Conservation (phyloP, 2,888 invertebrate species). For the Trachelus stipa region DNA sequence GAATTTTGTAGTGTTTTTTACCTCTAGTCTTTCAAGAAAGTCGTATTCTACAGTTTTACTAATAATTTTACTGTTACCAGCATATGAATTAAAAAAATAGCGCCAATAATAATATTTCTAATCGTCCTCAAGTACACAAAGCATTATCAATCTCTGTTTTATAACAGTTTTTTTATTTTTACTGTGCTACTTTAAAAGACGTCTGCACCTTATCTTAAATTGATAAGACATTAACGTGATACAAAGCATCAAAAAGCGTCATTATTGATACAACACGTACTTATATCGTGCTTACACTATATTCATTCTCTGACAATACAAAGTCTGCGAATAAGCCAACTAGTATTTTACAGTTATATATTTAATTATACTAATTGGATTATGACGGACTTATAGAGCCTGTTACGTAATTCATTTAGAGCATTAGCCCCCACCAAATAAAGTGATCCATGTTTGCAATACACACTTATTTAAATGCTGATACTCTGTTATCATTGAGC, state of each 20-base stretch:
- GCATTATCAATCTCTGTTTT: not conserved
- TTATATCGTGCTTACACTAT: not conserved
- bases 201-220: not conserved
- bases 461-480: not conserved
- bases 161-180: not conserved
- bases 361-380: constrained; percentile 40
- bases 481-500: not conserved
- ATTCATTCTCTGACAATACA: not conserved
- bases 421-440: not conserved
- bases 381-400: constrained; percentile 23
- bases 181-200: not conserved
- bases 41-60: too few species aligned
- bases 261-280: constrained; percentile 11
- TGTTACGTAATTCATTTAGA: constrained; percentile 18
- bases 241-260: constrained; percentile 16
- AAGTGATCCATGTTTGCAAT: not conserved
- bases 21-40: too few species aligned
- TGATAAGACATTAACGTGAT: constrained; percentile 1
- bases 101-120: not conserved
- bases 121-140: not conserved
- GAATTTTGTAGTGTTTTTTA: too few species aligned
- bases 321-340: constrained; percentile 1
- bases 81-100: not conserved
- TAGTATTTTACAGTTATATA: constrained; percentile 19
- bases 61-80: not conserved